Evolutionary conservation across 2,888 invertebrate species (phyloP).

Genomic region (Thymelicus lineola): DNA sequence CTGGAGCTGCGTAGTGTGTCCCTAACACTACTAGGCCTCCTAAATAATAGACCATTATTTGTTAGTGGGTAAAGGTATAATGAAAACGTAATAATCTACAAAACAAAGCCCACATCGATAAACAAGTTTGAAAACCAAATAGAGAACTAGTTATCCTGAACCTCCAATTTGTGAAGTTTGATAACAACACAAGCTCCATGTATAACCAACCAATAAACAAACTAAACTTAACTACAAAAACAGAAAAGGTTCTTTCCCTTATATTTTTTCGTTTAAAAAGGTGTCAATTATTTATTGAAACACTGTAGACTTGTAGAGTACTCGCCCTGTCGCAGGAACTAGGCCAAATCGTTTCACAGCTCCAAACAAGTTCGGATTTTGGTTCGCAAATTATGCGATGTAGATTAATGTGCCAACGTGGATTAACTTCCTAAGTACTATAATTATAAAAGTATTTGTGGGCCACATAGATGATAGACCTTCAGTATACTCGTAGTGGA

Average conservation of each 20-base stretch:
- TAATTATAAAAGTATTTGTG: background rate
- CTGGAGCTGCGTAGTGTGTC: too few relatives aligned
- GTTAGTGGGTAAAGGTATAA: background rate
- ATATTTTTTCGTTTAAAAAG: background rate
- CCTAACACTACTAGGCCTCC: too few relatives aligned
- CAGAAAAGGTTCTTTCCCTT: too few relatives aligned
- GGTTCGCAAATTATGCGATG: constrained; percentile 14
- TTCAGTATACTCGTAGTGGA: background rate
- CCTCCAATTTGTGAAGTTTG: constrained; percentile 1
- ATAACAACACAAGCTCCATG: background rate
- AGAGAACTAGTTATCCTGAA: background rate
- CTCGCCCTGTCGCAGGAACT: constrained; percentile 26
- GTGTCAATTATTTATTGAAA: constrained; percentile 3
- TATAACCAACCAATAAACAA: background rate
- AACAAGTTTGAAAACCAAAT: background rate
- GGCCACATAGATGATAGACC: background rate
- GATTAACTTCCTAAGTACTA: background rate
- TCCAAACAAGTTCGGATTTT: constrained; percentile 22
- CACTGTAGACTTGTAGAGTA: constrained; percentile 14
- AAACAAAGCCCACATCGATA: background rate
- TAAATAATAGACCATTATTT: too few relatives aligned
- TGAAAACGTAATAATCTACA: background rate
- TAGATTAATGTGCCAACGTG: constrained; percentile 20
- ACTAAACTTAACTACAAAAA: background rate
- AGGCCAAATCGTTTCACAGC: constrained; percentile 21